Base-by-base conservation (phyloP, 2,113 vertebrate genomes). In the Neofelis nebulosa region DNA sequence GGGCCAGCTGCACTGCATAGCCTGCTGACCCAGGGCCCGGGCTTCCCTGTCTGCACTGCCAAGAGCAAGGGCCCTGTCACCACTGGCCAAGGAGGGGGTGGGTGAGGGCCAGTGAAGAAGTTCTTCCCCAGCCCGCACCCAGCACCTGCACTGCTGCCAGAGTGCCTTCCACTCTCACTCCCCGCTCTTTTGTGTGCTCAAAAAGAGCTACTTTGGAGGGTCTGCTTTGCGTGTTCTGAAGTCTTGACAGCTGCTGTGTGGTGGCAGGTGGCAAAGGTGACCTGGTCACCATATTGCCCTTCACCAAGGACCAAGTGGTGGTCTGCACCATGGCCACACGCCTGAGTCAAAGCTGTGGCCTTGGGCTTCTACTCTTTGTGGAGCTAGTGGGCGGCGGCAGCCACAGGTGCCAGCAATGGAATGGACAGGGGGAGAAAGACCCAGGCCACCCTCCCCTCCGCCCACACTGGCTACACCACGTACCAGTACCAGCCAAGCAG, bases 181-280 rank as follows among this genome's bases (percentile, higher is more conserved):
- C 41, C 29, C 99, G 99, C 98, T 99, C 97, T 98, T 99, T 2
- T 98, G 99, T 85, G 99, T 99, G 0, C 98, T 99, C 89, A 99
- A 99, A 99, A 99, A 99, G 98, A 99, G 99, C 71, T 99, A 99
- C 41, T 99, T 99, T 0, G 99, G 99, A 1, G 99, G 99, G 21
- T 0, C 92, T 99, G 2, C 98, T 99, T 2, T 99, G 99, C 0
- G 99, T 99, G 11, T 99, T 98, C 0, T 99, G 99, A 99, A 99
- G 99, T 96, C 99, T 99, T 0, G 99, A 99, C 0, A 98, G 99
- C 0, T 98, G 99, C 4, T 99, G 99, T 41, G 97, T 99, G 3
- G 99, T 99, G 55, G 99, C 99, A 0, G 99, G 99, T 0, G 99
- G 99, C 0, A 99, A 99, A 96, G 99, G 99, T 0, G 99, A 99